Base-by-base conservation (phyloP, 2,888 invertebrate genomes). In the Helleia helle region DNA sequence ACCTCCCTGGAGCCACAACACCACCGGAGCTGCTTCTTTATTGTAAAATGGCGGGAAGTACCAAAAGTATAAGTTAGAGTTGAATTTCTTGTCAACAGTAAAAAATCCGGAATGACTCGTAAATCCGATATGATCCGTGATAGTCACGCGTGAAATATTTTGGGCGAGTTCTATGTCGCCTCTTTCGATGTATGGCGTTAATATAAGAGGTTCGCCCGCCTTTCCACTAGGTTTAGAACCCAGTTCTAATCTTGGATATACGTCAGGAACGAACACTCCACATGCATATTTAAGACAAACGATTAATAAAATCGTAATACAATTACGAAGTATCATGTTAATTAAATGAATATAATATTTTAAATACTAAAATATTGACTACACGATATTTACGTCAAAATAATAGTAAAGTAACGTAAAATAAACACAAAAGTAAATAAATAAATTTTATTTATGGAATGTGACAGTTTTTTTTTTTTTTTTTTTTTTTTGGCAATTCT, bases 11-110 rank as follows among this genome's bases (percentile, higher is more conserved):
- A 88, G 67, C 88, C 88, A 88, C 1, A 88, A 56, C 1, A 87
- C 40, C 1, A 88, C 64, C 1, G 88, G 87, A 0, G 86, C 86
- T 2, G 62, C 58, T 18, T 61, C 51, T 8, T 63, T 57, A 28
- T 70, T 67, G 4, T 63, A 69, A 54, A 79, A 70, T 1, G 89
- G 74, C 9, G 88, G 88, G 54, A 90, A 89, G 55, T 88, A 90
- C 90, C 90, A 90, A 65, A 90, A 89, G 62, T 87, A 90, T 45
- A 87, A 65, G 62, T 90, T 88, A 2, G 88, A 87, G 42, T 87
- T 71, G 50, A 69, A 83, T 2, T 65, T 68, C 45, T 86, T 74
- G 55, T 90, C 83, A 8, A 90, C 87, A 1, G 89, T 90, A 37
- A 91, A 73, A 54, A 87, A 90, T 2, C 90, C 89, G 4, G 89